A percentile compares a stretch with the other conserved stretches of the same genome.
These are phyloP conservation scores for Oscheius sp. DNA, from an alignment of 2,888 invertebrate species.

Conservation along the genomic window DNA sequence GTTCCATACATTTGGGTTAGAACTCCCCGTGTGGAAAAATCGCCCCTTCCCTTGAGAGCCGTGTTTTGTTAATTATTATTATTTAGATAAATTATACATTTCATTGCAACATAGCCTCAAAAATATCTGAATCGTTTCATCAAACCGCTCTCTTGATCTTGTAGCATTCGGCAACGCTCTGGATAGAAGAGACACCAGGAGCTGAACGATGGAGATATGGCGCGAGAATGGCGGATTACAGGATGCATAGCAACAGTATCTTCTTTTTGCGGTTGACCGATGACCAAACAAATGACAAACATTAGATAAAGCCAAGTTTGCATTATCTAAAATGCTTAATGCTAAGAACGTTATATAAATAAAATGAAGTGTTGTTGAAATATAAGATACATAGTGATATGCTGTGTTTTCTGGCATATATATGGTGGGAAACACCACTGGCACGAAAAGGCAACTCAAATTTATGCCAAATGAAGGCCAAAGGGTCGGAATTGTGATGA, in stretches of 20 bases:
- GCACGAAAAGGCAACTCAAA: too few species aligned
- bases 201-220: conserved; percentile 41
- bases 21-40: background rate
- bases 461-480: too few species aligned
- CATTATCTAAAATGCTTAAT: too few species aligned
- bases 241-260: background rate
- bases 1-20: background rate
- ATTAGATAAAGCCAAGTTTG: too few species aligned
- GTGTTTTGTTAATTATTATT: too few species aligned
- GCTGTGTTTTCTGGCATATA: too few species aligned
- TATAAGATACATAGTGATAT: too few species aligned
- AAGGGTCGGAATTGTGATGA: too few species aligned
- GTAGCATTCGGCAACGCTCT: conserved; percentile 36
- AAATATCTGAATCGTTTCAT: conserved; percentile 24
- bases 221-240: conserved; percentile 9
- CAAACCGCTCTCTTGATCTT: background rate
- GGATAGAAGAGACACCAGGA: conserved; percentile 52
- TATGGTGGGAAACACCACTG: too few species aligned
- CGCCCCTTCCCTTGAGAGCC: too few species aligned
- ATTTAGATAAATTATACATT: too few species aligned
- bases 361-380: background rate
- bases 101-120: background rate
- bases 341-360: too few species aligned
- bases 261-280: background rate
- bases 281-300: background rate